Evolutionary conservation across 2,888 invertebrate genomes (phyloP).

Genomic region (Marronus borbonicus): DNA sequence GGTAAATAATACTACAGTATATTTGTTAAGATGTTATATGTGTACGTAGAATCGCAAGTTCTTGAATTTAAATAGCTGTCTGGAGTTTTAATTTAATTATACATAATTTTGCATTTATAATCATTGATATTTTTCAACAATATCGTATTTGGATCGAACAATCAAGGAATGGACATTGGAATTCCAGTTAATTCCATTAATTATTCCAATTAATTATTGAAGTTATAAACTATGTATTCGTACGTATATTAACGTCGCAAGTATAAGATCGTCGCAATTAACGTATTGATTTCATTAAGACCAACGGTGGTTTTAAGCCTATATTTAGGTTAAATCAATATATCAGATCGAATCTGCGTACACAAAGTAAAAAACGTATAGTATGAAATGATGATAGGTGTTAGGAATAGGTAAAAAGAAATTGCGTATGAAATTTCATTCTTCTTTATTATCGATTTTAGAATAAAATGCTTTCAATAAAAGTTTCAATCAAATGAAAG

Average conservation of each 20-base stretch:
- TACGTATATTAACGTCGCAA: too few relatives aligned
- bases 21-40: neutral
- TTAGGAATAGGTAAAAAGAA: too few relatives aligned
- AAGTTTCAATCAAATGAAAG: too few relatives aligned
- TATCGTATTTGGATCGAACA: neutral
- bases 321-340: too few relatives aligned
- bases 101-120: slow-evolving; percentile 18
- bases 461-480: too few relatives aligned
- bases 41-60: neutral
- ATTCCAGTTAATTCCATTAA: too few relatives aligned
- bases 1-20: neutral
- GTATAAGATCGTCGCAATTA: slow-evolving; percentile 2
- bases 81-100: slow-evolving; percentile 9
- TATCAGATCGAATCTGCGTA: neutral
- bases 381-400: too few relatives aligned
- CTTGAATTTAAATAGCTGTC: neutral
- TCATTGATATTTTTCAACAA: neutral
- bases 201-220: slow-evolving; percentile 11
- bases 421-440: too few relatives aligned
- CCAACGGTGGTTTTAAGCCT: too few relatives aligned
- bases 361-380: neutral
- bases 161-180: too few relatives aligned
- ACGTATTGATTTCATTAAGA: slow-evolving; percentile 15
- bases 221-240: neutral
- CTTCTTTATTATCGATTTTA: too few relatives aligned